A percentile compares a stretch with the other conserved stretches of the same genome.
Evolutionary conservation across 2,113 vertebrate genomes (phyloP).

Genomic region (Pica pica): DNA sequence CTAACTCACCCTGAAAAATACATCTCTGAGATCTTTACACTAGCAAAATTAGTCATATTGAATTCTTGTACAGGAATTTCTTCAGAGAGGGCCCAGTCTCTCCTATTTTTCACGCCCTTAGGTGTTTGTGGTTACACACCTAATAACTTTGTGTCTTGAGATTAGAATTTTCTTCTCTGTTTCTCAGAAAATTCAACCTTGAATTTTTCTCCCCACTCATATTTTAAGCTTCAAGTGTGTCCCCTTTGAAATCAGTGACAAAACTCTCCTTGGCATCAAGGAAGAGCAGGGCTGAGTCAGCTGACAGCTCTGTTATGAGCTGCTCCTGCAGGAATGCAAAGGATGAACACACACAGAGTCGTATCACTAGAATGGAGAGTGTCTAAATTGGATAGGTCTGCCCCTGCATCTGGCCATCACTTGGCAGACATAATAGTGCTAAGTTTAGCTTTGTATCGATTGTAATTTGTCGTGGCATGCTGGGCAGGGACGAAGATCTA

Average conservation of each 20-base stretch:
- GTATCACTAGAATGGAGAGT: background rate
- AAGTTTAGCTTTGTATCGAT: conserved; percentile 55
- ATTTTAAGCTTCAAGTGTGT: background rate
- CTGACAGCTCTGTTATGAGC: background rate
- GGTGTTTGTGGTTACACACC: background rate
- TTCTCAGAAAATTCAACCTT: background rate
- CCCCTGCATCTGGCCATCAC: background rate
- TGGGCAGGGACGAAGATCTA: background rate
- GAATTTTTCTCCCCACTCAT: background rate
- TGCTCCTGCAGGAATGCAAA: background rate
- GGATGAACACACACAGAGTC: background rate
- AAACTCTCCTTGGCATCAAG: background rate
- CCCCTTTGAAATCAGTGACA: background rate
- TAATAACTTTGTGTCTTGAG: background rate
- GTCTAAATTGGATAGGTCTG: conserved; percentile 15
- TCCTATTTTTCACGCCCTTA: background rate
- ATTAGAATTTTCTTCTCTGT: background rate
- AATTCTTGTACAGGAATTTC: background rate
- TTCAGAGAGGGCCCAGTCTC: background rate
- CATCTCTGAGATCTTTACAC: background rate
- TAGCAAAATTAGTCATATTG: background rate
- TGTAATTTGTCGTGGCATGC: conserved; percentile 34
- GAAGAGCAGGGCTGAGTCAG: background rate
- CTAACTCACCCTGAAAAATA: background rate
- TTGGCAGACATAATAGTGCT: conserved; percentile 41